phyloP scores from a whole-genome alignment of 2,888 invertebrate species.

The Cheilosia grossa region DNA sequence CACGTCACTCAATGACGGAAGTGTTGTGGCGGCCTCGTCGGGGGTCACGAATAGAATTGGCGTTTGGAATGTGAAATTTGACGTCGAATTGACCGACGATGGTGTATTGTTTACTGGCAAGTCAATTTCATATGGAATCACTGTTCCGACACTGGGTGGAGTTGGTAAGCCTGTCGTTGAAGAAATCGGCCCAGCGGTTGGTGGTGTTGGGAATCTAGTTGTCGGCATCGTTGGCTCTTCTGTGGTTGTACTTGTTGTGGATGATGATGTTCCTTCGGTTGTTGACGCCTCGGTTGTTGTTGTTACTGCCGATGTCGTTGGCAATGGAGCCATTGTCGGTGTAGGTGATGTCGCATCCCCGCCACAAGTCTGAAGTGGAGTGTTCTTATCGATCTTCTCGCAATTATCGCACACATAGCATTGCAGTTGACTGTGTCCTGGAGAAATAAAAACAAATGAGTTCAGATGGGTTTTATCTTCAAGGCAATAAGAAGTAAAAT shows the following conservation, averaged over 20 bases:
- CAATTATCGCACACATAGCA: constrained; percentile 82
- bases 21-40: constrained; percentile 1
- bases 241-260: constrained; percentile 67
- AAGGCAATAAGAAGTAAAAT: too few species aligned
- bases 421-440: constrained; percentile 76
- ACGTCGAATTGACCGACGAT: constrained; percentile 11
- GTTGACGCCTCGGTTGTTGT: constrained; percentile 71
- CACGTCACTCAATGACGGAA: background rate
- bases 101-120: constrained; percentile 23
- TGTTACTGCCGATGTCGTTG: constrained; percentile 31
- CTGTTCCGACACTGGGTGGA: constrained; percentile 74
- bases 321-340: constrained; percentile 36
- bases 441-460: constrained; percentile 22
- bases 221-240: constrained; percentile 11
- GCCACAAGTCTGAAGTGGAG: constrained; percentile 78
- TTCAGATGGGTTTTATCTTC: background rate
- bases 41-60: constrained; percentile 46
- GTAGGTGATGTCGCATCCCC: constrained; percentile 64
- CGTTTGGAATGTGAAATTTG: background rate
- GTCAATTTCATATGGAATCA: constrained; percentile 15
- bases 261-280: constrained; percentile 39
- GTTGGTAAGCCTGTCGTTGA: constrained; percentile 78
- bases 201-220: constrained; percentile 70
- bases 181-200: constrained; percentile 75
- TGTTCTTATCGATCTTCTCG: constrained; percentile 74